Evolutionary conservation across 1,140 invertebrate species (phyloP).

Genomic region (Asbolus verrucosus): DNA sequence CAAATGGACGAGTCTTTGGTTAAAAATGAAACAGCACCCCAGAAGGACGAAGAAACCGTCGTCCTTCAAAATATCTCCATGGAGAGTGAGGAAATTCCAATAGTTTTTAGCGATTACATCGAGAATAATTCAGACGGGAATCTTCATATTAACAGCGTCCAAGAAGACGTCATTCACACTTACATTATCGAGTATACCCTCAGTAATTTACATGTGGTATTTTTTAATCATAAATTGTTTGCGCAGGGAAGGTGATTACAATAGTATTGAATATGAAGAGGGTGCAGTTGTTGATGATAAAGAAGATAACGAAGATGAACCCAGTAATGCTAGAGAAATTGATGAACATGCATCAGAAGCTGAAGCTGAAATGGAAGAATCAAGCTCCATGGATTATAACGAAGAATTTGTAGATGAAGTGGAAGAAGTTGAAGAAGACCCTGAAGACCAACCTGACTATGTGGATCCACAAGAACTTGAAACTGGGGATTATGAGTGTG

Average conservation of each 20-base stretch:
- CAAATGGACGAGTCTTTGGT: slow-evolving; percentile 37
- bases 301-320: slow-evolving; percentile 39
- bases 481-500: slow-evolving; percentile 50
- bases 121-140: slow-evolving; percentile 60
- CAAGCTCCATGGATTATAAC: slow-evolving; percentile 5
- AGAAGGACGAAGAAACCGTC: slow-evolving; percentile 30
- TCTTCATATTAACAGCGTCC: slow-evolving; percentile 57
- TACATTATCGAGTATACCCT: slow-evolving; percentile 56
- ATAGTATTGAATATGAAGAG: slow-evolving; percentile 14
- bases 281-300: neutral
- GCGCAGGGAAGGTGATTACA: slow-evolving; percentile 24
- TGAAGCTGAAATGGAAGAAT: slow-evolving; percentile 55
- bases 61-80: slow-evolving; percentile 52
- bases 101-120: slow-evolving; percentile 48
- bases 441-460: slow-evolving; percentile 46
- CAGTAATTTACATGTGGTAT: no score
- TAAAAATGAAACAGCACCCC: slow-evolving; percentile 17
- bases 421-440: slow-evolving; percentile 58
- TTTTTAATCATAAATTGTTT: neutral
- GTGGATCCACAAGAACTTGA: slow-evolving; percentile 23
- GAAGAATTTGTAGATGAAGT: slow-evolving; percentile 52
- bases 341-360: slow-evolving; percentile 20
- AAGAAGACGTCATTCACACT: slow-evolving; percentile 52
- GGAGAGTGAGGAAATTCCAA: slow-evolving; percentile 47
- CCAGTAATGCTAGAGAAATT: slow-evolving; percentile 9